Percentiles rank a stretch among this genome's conserved stretches.
Evolutionary conservation across 2,888 invertebrate species (phyloP).

Genomic region (Coenonympha arcania): DNA sequence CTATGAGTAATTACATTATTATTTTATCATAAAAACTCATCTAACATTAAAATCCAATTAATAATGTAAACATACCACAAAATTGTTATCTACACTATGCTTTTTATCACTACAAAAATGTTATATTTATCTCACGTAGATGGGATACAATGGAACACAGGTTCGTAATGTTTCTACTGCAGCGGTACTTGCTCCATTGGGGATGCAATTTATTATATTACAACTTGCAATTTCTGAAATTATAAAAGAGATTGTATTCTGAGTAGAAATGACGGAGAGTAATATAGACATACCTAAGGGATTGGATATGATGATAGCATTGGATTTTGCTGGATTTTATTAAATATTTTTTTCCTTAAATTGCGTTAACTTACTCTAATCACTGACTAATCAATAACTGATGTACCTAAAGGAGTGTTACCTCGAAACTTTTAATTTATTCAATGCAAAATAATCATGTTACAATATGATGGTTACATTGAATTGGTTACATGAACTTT

Average conservation of each 20-base stretch:
- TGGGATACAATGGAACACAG: conserved; percentile 7
- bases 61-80: conserved; percentile 8
- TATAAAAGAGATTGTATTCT: background rate
- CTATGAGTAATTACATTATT: no score
- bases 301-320: background rate
- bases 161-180: conserved; percentile 16
- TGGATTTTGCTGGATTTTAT: background rate
- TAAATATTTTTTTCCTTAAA: no score
- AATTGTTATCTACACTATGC: conserved; percentile 29
- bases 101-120: conserved; percentile 19
- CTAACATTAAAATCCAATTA: background rate
- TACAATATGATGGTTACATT: no score
- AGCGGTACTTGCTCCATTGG: conserved; percentile 6
- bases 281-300: background rate
- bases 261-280: background rate
- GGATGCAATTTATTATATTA: conserved; percentile 11
- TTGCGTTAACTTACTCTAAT: no score
- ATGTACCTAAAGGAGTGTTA: no score
- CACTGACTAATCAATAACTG: no score
- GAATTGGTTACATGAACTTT: no score
- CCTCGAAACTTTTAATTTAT: no score
- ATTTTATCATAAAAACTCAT: no score
- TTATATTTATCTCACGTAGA: conserved; percentile 5
- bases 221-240: background rate
- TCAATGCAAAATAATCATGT: no score